Conservation (phyloP, 2,113 vertebrate genomes). For the Pteronura brasiliensis region DNA sequence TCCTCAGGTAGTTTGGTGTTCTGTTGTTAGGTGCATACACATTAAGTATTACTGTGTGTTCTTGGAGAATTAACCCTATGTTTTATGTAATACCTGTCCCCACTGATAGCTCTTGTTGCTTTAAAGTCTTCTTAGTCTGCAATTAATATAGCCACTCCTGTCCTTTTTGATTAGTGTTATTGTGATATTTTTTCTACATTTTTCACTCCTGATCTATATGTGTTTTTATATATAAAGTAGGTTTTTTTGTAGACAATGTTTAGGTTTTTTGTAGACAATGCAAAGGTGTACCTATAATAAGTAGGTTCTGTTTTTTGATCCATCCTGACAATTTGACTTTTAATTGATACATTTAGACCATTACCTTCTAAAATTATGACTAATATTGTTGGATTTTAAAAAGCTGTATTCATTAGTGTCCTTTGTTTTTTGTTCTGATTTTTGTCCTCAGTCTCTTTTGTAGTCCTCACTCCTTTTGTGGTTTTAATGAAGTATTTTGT, state of each 20-base stretch:
- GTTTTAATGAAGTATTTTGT: neutral
- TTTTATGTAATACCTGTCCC: too few relatives aligned
- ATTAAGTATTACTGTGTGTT: too few relatives aligned
- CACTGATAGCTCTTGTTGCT: neutral
- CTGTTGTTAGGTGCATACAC: fast-evolving
- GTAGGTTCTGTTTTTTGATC: neutral
- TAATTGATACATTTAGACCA: neutral
- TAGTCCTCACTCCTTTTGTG: neutral
- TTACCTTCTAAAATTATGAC: neutral
- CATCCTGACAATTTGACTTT: neutral
- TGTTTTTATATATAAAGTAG: neutral
- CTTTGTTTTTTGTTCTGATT: neutral
- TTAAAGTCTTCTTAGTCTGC: neutral
- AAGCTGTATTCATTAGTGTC: neutral
- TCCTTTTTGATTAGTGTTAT: neutral
- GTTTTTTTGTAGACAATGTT: neutral
- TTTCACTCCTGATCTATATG: neutral
- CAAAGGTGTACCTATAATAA: too few relatives aligned
- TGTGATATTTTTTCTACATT: neutral
- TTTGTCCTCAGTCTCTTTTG: neutral
- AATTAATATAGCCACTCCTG: neutral
- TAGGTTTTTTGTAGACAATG: too few relatives aligned
- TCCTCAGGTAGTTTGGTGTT: neutral
- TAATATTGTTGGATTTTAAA: neutral
- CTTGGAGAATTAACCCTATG: neutral